Percentiles rank a stretch among this genome's conserved stretches.
phyloP scores from a whole-genome alignment of 2,113 vertebrate genomes.

The Asarcornis scutulata region DNA sequence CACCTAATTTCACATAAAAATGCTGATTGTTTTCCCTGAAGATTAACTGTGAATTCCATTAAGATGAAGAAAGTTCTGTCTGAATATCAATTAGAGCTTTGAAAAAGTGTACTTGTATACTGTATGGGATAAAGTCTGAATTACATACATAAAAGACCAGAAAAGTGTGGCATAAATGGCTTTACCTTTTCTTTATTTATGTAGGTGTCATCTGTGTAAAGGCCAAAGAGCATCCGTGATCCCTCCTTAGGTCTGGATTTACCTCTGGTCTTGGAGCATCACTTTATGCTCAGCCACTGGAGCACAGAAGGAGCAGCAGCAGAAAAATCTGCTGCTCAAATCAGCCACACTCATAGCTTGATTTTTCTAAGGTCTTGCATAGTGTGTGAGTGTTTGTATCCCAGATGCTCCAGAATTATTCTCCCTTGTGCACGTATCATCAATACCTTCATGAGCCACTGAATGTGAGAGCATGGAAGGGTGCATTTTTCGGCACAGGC shows the following conservation, averaged over 20 bases:
- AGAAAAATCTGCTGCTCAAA: background rate
- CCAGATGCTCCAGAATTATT: background rate
- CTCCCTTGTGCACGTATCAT: rapidly evolving
- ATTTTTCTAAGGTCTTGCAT: background rate
- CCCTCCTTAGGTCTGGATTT: background rate
- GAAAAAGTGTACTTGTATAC: background rate
- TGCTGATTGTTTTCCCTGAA: constrained; percentile 68
- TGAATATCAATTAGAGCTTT: constrained; percentile 61
- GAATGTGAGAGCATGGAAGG: rapidly evolving
- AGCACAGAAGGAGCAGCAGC: background rate
- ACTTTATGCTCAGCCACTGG: background rate
- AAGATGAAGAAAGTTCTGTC: constrained; percentile 49
- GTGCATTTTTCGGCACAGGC: background rate
- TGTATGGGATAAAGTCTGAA: background rate
- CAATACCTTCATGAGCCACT: background rate
- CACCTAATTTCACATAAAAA: constrained; percentile 76
- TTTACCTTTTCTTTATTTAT: background rate
- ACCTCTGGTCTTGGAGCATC: background rate
- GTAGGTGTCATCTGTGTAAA: background rate
- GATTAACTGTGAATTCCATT: constrained; percentile 66
- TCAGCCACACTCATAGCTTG: background rate
- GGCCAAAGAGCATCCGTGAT: background rate
- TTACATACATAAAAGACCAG: background rate
- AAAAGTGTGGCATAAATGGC: background rate
- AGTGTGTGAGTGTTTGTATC: background rate